A percentile compares a stretch with the other conserved stretches of the same genome.
phyloP scores from a whole-genome alignment of 2,888 invertebrate species.

The Aleiodes leptofemur region DNA sequence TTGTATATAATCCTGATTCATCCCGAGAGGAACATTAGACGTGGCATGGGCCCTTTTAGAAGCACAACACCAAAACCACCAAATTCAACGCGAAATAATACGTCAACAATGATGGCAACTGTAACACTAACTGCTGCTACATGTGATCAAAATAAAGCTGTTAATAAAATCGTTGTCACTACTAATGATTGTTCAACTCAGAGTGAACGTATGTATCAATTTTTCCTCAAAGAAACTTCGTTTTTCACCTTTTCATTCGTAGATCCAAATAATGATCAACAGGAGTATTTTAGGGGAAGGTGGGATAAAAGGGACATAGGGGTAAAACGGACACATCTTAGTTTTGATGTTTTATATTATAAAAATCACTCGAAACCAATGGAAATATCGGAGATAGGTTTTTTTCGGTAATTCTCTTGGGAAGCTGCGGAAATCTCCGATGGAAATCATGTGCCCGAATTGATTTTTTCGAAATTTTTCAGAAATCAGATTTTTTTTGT shows the following conservation, averaged over 20 bases:
- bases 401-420: too few relatives aligned
- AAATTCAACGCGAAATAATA: slow-evolving; percentile 78
- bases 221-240: background rate
- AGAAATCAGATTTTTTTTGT: too few relatives aligned
- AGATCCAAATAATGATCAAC: too few relatives aligned
- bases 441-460: too few relatives aligned
- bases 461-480: too few relatives aligned
- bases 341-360: too few relatives aligned
- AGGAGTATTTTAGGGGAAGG: too few relatives aligned
- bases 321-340: too few relatives aligned
- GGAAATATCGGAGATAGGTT: too few relatives aligned
- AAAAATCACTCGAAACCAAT: background rate
- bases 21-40: slow-evolving; percentile 92
- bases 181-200: slow-evolving; percentile 72
- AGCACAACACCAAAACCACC: slow-evolving; percentile 81
- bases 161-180: slow-evolving; percentile 78
- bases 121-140: slow-evolving; percentile 82
- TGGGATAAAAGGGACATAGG: too few relatives aligned
- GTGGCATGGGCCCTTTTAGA: slow-evolving; percentile 88
- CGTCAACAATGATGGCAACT: slow-evolving; percentile 82
- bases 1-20: slow-evolving; percentile 92
- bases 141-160: slow-evolving; percentile 82
- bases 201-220: slow-evolving; percentile 68
- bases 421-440: too few relatives aligned
- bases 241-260: slow-evolving; percentile 5